Base-by-base conservation (phyloP, 2,888 invertebrate genomes). In the Zygogramma bicolorata region DNA sequence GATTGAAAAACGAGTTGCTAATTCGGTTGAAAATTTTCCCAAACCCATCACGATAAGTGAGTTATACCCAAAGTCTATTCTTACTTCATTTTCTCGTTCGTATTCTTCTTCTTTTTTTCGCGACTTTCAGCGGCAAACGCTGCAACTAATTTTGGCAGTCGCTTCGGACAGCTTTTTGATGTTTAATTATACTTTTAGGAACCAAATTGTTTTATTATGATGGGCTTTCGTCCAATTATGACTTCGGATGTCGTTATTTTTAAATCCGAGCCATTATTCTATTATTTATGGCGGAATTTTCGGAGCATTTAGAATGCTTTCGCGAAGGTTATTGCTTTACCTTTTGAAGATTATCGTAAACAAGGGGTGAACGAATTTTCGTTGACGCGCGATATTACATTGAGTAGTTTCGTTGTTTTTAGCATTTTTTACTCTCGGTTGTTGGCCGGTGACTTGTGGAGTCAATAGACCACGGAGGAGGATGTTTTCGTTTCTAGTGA, bases 181-280 rank as follows among this genome's bases (percentile, higher is more conserved):
- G 82, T 83, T 82, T 84, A 84, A 84, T 84, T 83, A 82, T 83
- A 83, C 78, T 81, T 82, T 81, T 79, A 73, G 65, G 63, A 46
- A 63, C 63, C 40, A 78, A 79, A 75, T 79, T 79, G 81, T 80
- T 82, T 82, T 82, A 81, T 81, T 81, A 70, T 74, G 71, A 78
- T 77, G 79, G 80, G 80, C 81, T 77, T 74, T 75, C 74, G 77
- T 77, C 79, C 82, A 81, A 81, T 82, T 82, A 80, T 77, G 75
- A 78, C 69, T 75, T 77, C 76, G 73, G 75, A 71, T 76, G 77
- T 75, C 80, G 74, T 80, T 80, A 80, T 80, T 81, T 81, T 79
- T 76, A 79, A 80, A 79, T 79, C 73, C 78, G 78, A 79, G 76
- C 73, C 73, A 67, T 72, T 75, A 68, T 73, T 75, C 75, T 75